Conservation (phyloP, 2,113 vertebrate genomes). For the Myxocyprinus asiaticus region DNA sequence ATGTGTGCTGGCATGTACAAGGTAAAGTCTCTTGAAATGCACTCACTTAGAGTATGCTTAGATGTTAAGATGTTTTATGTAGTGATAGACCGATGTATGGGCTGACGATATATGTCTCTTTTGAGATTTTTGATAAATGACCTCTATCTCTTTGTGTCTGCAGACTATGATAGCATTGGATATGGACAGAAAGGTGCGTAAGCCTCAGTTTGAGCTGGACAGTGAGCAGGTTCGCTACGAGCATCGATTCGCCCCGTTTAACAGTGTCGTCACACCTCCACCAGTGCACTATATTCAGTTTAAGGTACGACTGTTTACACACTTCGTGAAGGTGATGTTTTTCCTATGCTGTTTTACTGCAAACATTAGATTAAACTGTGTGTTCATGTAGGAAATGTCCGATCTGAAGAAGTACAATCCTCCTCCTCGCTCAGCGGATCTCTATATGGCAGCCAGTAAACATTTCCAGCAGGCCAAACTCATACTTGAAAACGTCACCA, state of each 20-base stretch:
- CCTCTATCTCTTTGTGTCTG: not conserved
- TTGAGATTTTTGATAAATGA: no score
- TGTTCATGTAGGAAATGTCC: conserved; percentile 89
- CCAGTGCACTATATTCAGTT: conserved; percentile 98
- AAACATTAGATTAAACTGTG: not conserved
- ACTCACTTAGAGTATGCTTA: no score
- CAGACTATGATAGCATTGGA: conserved; percentile 98
- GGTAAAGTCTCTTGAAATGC: conserved; percentile 66
- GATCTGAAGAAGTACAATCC: conserved; percentile 98
- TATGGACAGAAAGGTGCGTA: conserved; percentile 97
- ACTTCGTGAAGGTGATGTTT: no score
- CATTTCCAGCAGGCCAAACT: conserved; percentile 98
- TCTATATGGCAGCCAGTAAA: conserved; percentile 97
- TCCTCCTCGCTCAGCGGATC: conserved; percentile 91
- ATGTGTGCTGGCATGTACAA: conserved; percentile 99
- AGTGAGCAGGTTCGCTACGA: conserved; percentile 98
- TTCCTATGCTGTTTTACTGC: not conserved
- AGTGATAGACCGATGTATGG: no score
- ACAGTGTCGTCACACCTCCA: conserved; percentile 95
- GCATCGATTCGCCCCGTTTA: conserved; percentile 97
- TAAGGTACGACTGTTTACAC: conserved; percentile 77
- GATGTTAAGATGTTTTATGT: no score
- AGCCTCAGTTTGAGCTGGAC: conserved; percentile 96
- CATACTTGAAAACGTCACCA: conserved; percentile 94
- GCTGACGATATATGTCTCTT: no score